These are phyloP conservation scores for Sebastiscus tertius DNA, from an alignment of 2,797 vertebrate genomes.

Conservation along the genomic window DNA sequence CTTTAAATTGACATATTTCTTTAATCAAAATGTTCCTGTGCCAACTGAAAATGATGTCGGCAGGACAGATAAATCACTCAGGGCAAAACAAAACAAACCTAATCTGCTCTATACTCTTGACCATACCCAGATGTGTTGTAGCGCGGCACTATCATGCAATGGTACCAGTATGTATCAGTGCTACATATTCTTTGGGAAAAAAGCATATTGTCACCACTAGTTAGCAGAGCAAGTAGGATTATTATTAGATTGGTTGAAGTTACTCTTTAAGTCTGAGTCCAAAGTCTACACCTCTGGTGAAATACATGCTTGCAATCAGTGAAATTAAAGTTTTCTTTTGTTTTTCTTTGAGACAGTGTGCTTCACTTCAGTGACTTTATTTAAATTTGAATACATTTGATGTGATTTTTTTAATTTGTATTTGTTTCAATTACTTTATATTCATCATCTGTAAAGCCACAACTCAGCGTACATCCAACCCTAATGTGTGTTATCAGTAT, in stretches of 20 bases:
- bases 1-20: neutral
- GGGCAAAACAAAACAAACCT: neutral
- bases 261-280: neutral
- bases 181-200: neutral
- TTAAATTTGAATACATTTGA: neutral
- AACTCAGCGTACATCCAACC: neutral
- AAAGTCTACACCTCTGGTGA: neutral
- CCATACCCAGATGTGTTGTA: neutral
- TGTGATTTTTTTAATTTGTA: neutral
- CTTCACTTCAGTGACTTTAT: neutral
- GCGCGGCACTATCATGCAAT: rapidly evolving
- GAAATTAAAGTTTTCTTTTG: neutral
- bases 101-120: neutral
- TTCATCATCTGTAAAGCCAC: neutral
- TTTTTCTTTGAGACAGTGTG: neutral
- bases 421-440: neutral
- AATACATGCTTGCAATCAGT: neutral
- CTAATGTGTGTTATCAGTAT: neutral
- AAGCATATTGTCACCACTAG: neutral
- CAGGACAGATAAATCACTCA: neutral
- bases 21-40: neutral
- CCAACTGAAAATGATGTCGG: neutral
- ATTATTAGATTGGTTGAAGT: neutral
- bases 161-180: neutral
- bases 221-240: neutral